These are phyloP conservation scores for Galagoides demidoff DNA, from an alignment of 2,797 vertebrate genomes.

Conservation along the genomic window DNA sequence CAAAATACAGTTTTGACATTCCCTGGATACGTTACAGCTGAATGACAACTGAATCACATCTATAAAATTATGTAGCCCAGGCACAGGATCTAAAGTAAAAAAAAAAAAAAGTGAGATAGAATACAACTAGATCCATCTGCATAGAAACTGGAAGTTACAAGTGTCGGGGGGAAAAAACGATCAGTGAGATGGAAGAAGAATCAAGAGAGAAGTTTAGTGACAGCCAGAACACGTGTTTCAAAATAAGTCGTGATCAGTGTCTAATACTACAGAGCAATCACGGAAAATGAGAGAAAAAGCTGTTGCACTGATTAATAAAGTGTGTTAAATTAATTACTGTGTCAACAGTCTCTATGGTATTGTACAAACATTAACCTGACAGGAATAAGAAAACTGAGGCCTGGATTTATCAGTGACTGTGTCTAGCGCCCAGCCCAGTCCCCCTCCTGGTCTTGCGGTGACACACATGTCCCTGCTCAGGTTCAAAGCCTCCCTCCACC, in stretches of 20 bases:
- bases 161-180: background rate
- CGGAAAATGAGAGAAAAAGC: constrained; percentile 9
- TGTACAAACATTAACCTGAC: background rate
- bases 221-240: background rate
- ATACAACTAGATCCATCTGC: background rate
- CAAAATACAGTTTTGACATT: background rate
- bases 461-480: background rate
- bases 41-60: background rate
- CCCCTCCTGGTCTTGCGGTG: background rate
- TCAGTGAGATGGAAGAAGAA: background rate
- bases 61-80: background rate
- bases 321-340: background rate
- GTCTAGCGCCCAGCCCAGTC: background rate
- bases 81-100: background rate
- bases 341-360: background rate
- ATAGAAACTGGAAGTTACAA: background rate
- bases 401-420: background rate
- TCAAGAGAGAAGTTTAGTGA: background rate
- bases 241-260: background rate
- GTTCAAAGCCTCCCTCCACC: background rate
- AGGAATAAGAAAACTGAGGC: background rate
- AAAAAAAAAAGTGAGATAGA: background rate
- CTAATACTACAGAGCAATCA: background rate
- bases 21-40: background rate
- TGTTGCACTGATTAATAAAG: background rate